Evolutionary conservation across 2,797 vertebrate species (phyloP).

Genomic region (Myiothlypis chrysogaster): DNA sequence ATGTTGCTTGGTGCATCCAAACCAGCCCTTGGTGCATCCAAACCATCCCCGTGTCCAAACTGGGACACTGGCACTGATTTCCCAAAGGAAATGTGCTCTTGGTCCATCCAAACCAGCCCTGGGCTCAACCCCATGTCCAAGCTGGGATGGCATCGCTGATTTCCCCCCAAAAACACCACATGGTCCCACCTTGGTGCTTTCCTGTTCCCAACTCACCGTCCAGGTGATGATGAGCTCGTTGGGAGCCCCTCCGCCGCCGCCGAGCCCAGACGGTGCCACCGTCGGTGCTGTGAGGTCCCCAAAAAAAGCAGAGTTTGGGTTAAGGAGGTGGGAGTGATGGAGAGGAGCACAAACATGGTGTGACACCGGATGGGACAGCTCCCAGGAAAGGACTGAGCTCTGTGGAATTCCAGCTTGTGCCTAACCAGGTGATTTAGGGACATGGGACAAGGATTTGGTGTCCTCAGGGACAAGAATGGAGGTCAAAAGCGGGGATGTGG

Average conservation of each 20-base stretch:
- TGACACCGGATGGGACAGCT: neutral
- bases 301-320: neutral
- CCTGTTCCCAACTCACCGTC: slow-evolving; percentile 81
- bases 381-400: rapidly evolving
- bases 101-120: too few species aligned
- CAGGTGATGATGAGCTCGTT: slow-evolving; percentile 92
- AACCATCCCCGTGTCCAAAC: neutral
- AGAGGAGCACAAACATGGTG: rapidly evolving
- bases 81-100: too few species aligned
- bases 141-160: too few species aligned
- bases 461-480: neutral
- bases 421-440: neutral
- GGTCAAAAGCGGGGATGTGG: neutral
- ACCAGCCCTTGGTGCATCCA: neutral
- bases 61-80: neutral
- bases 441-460: neutral
- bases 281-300: slow-evolving; percentile 81
- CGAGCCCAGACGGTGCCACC: slow-evolving; percentile 92
- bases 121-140: too few species aligned
- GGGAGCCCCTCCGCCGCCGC: slow-evolving; percentile 91
- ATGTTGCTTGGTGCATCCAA: neutral
- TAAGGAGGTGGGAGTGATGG: neutral
- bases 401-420: neutral
- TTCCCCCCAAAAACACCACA: rapidly evolving
- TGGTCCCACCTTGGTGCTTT: neutral